A percentile compares a stretch with the other conserved stretches of the same genome.
Evolutionary conservation across 2,888 invertebrate species (phyloP).

Genomic region (Lasioglossum malachurum): DNA sequence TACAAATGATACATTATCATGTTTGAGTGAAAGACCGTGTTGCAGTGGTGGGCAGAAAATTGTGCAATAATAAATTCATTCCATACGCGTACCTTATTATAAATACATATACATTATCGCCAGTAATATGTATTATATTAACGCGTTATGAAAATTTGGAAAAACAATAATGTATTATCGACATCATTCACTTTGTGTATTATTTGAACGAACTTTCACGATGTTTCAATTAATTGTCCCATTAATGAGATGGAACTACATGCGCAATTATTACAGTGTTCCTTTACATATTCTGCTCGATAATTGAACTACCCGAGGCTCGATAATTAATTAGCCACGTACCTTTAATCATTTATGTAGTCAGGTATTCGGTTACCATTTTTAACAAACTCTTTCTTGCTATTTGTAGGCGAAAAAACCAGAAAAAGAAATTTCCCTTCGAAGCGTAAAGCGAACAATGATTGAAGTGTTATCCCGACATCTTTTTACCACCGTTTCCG

Average conservation of each 20-base stretch:
- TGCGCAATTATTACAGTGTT: background rate
- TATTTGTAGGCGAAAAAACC: too few species aligned
- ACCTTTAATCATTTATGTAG: background rate
- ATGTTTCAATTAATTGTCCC: background rate
- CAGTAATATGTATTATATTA: background rate
- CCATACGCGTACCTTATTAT: background rate
- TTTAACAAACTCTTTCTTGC: too few species aligned
- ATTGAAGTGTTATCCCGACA: background rate
- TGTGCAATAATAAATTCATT: background rate
- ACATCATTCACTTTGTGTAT: background rate
- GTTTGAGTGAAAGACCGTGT: background rate
- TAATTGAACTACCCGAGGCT: background rate
- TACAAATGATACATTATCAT: background rate
- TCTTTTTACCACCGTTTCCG: background rate
- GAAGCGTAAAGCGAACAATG: too few species aligned
- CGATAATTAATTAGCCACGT: background rate
- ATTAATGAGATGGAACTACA: background rate
- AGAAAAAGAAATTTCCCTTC: background rate
- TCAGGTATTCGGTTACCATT: background rate
- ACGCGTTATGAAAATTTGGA: background rate
- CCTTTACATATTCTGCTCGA: background rate
- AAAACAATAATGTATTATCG: background rate
- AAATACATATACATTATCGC: background rate
- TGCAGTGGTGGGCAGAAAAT: background rate
- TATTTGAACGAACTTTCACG: background rate